A percentile compares a stretch with the other conserved stretches of the same genome.
Evolutionary conservation across 2,113 vertebrate species (phyloP).

Genomic region (Falco punctatus): DNA sequence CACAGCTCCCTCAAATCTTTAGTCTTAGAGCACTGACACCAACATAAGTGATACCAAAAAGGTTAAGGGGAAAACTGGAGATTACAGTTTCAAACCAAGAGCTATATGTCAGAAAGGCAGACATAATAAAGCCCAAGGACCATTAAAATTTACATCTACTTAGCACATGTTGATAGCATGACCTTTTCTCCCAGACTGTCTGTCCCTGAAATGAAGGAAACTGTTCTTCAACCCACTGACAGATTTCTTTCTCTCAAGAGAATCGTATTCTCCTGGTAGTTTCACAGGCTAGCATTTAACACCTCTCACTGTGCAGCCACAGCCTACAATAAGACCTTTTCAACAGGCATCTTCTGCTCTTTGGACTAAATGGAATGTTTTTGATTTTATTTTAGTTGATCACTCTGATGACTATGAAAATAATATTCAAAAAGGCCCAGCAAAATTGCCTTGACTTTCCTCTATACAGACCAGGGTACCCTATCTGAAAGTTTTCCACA

Average conservation of each 20-base stretch:
- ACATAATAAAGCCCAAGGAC: constrained; percentile 1
- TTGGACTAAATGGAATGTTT: background rate
- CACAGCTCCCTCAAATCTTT: background rate
- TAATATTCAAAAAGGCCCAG: background rate
- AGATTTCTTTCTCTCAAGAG: background rate
- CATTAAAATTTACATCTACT: background rate
- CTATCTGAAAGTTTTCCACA: background rate
- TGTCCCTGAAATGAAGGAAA: background rate
- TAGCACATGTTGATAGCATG: background rate
- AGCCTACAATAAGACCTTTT: background rate
- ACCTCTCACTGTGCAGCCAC: background rate
- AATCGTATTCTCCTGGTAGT: background rate
- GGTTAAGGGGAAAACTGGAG: background rate
- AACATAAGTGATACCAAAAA: background rate
- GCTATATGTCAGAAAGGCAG: background rate
- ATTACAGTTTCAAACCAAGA: background rate
- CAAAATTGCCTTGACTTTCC: background rate
- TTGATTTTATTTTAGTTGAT: background rate
- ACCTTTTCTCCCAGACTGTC: background rate
- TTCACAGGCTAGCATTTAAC: background rate
- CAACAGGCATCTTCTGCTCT: background rate
- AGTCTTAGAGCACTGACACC: background rate
- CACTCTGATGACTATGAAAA: background rate
- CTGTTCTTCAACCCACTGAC: background rate
- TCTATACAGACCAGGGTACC: background rate